Conservation (phyloP, 2,888 invertebrate genomes). For the Andrena hattorfiana region DNA sequence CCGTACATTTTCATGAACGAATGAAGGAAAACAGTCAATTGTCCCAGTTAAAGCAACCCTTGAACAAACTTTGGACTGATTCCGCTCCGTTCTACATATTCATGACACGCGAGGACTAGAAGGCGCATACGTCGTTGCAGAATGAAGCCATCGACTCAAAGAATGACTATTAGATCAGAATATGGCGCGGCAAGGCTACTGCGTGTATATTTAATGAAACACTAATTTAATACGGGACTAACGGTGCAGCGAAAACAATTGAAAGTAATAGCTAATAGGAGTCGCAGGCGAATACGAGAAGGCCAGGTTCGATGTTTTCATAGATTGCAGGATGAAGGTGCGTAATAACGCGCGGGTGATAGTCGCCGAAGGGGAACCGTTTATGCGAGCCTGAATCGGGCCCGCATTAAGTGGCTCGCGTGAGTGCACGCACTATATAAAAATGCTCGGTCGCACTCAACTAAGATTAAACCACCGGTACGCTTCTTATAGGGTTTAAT, state of each 20-base stretch:
- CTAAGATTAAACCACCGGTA: conserved; percentile 78
- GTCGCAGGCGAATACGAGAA: conserved; percentile 18
- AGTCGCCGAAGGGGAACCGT: conserved; percentile 50
- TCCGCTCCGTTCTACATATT: not conserved
- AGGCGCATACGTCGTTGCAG: not conserved
- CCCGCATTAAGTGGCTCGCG: conserved; percentile 73
- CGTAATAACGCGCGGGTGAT: conserved; percentile 46
- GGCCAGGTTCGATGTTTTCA: conserved; percentile 31
- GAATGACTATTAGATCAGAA: conserved; percentile 1
- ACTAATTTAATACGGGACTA: not conserved
- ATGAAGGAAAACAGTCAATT: not conserved
- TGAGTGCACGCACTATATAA: conserved; percentile 80
- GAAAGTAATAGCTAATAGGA: conserved; percentile 8
- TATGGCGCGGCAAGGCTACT: not conserved
- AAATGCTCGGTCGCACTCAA: conserved; percentile 76
- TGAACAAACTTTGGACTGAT: not conserved
- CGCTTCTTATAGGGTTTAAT: conserved; percentile 80
- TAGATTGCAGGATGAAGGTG: conserved; percentile 18
- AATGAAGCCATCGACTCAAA: conserved; percentile 15
- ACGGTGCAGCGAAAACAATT: conserved; percentile 21
- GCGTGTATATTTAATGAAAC: conserved; percentile 15
- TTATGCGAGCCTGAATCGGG: conserved; percentile 65
- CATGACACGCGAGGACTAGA: not conserved
- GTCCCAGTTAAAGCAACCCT: not conserved
- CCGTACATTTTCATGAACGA: not conserved